Evolutionary conservation across 1,140 invertebrate species (phyloP).

Genomic region (Aricia agestis): DNA sequence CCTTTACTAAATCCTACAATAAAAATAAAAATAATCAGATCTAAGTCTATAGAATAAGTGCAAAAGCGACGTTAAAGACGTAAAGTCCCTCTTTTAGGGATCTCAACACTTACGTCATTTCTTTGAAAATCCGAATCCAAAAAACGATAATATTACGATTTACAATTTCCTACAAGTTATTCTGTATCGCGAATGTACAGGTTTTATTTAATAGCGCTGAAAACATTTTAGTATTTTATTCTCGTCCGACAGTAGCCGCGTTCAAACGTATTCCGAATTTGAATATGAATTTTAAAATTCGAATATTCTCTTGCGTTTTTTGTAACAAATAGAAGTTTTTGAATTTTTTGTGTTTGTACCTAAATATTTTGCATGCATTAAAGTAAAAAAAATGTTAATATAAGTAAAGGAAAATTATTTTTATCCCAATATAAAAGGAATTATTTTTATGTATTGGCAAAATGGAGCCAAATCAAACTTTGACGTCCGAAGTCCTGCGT

Average conservation of each 20-base stretch:
- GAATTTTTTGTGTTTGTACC: not conserved
- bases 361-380: not conserved
- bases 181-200: not conserved
- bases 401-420: not conserved
- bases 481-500: slow-evolving; percentile 33
- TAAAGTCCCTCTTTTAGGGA: no score
- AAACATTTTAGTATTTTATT: slow-evolving; percentile 1
- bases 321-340: no score
- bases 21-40: no score
- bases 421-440: not conserved
- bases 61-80: no score
- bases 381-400: not conserved
- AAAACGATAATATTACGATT: not conserved
- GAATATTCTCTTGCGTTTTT: not conserved
- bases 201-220: not conserved
- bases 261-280: not conserved
- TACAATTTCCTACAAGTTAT: not conserved
- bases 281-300: not conserved
- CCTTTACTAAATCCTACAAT: no score
- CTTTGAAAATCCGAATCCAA: not conserved
- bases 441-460: slow-evolving; percentile 18
- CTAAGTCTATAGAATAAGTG: no score
- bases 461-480: slow-evolving; percentile 58
- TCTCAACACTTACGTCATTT: not conserved
- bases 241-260: not conserved